Percentiles rank a stretch among this genome's conserved stretches.
phyloP scores from a whole-genome alignment of 2,888 invertebrate species.

The Camponotus fellah region DNA sequence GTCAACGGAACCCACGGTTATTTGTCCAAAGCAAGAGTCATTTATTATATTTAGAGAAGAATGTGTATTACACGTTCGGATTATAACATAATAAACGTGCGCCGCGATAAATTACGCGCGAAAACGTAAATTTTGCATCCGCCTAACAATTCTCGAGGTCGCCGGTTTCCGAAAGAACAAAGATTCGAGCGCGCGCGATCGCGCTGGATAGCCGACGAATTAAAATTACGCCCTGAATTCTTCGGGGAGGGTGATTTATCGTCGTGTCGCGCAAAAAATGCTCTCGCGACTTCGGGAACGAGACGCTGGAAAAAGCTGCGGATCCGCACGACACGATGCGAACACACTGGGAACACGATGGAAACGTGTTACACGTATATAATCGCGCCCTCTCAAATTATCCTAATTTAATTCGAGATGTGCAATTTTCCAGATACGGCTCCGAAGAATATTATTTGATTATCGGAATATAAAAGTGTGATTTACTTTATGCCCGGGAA shows the following conservation, averaged over 20 bases:
- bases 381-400: conserved; percentile 25
- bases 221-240: conserved; percentile 41
- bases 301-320: conserved; percentile 1
- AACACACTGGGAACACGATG: background rate
- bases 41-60: conserved; percentile 58
- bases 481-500: background rate
- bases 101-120: conserved; percentile 29
- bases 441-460: conserved; percentile 21
- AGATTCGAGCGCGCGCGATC: conserved; percentile 2
- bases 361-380: conserved; percentile 5
- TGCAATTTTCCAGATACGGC: conserved; percentile 4
- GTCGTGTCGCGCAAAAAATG: conserved; percentile 34
- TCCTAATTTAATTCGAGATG: conserved; percentile 7
- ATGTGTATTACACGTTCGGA: conserved; percentile 31
- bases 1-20: conserved; percentile 50
- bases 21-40: conserved; percentile 56
- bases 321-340: background rate
- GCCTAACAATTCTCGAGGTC: conserved; percentile 24
- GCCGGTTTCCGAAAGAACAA: conserved; percentile 38
- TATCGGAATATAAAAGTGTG: conserved; percentile 45
- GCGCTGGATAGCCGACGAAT: background rate
- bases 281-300: background rate
- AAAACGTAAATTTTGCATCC: conserved; percentile 48
- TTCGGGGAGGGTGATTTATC: conserved; percentile 27
- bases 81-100: conserved; percentile 43